phyloP scores from a whole-genome alignment of 2,113 vertebrate genomes.

The Muntiacus reevesi region DNA sequence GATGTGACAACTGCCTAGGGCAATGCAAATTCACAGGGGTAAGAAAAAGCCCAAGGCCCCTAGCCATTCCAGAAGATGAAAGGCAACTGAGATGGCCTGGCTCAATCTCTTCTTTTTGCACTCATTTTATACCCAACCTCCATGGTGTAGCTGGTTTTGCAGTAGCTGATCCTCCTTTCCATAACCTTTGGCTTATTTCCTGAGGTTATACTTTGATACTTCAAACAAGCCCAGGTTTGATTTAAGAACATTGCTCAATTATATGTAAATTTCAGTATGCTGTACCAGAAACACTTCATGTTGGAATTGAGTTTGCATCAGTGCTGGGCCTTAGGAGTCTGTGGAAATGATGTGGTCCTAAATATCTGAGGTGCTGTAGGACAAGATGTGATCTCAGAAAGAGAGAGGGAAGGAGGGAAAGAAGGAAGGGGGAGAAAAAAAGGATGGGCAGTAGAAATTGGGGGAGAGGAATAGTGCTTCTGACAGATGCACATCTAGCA shows the following conservation, averaged over 20 bases:
- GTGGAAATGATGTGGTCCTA: background rate
- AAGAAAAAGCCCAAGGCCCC: background rate
- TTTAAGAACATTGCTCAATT: conserved; percentile 24
- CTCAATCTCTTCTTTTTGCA: background rate
- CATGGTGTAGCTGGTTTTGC: background rate
- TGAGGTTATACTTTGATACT: background rate
- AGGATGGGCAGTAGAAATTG: background rate
- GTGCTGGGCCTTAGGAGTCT: background rate
- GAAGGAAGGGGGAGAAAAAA: background rate
- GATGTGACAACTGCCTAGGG: background rate
- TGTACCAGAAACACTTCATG: background rate
- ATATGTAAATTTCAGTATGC: background rate
- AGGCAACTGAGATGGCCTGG: background rate
- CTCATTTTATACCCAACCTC: background rate
- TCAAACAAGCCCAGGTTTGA: background rate
- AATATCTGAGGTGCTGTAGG: background rate
- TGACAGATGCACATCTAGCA: background rate
- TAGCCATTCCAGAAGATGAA: conserved; percentile 5
- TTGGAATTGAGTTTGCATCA: background rate
- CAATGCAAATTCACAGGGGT: background rate
- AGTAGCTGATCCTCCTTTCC: background rate
- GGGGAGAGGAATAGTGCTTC: background rate
- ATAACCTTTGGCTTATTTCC: background rate
- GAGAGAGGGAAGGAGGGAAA: background rate
- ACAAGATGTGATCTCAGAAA: background rate